Base-by-base conservation (phyloP, 2,888 invertebrate genomes). In the Sesamia inferens region DNA sequence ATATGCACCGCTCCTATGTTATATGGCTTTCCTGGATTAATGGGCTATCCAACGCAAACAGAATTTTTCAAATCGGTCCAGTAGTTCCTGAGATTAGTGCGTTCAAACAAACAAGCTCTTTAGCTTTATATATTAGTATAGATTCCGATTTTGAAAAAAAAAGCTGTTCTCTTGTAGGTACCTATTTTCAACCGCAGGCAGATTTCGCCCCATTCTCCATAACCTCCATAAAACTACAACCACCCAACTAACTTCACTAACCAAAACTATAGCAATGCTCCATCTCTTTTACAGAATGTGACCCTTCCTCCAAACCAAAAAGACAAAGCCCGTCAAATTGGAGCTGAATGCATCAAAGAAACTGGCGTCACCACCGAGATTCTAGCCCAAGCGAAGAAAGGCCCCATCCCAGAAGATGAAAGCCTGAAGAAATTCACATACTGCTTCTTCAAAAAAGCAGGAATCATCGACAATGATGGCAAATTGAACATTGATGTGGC, bases 371-470 rank as follows among this genome's bases (percentile, higher is more conserved):
- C 93, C 48, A 85, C 89, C 0, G 95, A 95, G 71, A 76, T 93
- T 0, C 61, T 95, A 0, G 89, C 89, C 0, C 92, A 93, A 67
- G 94, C 94, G 0, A 94, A 94, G 71, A 94, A 94, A 72, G 97
- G 96, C 0, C 85, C 93, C 4, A 88, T 95, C 13, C 78, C 81
- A 74, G 94, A 96, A 0, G 95, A 96, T 63, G 93, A 95, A 13
- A 89, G 84, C 0, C 80, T 96, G 0, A 96, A 96, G 82, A 94
- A 95, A 62, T 96, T 96, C 79, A 89, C 92, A 0, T 87, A 94
- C 0, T 97, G 97, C 85, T 94, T 96, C 90, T 94, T 96, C 88
- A 89, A 95, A 74, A 96, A 95, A 77, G 88, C 94, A 2, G 93
- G 92, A 4, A 91, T 96, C 4, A 64, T 95, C 0, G 87, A 88